These are phyloP conservation scores for Nemotelus nigrinus DNA, from an alignment of 2,888 invertebrate species.

Conservation along the genomic window DNA sequence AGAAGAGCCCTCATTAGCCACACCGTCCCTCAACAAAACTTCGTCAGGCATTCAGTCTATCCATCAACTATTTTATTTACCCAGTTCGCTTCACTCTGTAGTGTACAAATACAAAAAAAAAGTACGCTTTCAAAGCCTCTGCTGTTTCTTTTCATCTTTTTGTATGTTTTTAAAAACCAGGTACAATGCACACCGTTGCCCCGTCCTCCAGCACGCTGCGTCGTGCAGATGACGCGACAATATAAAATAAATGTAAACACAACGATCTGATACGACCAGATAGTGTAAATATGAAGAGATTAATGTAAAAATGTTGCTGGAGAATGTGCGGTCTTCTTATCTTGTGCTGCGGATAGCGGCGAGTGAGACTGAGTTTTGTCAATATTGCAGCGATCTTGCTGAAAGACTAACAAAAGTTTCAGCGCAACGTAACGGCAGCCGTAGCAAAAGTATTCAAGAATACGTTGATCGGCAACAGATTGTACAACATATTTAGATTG, in stretches of 20 bases:
- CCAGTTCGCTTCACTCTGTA: no score
- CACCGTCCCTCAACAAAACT: no score
- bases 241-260: slow-evolving; percentile 19
- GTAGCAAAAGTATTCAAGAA: neutral
- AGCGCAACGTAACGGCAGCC: neutral
- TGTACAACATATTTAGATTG: neutral
- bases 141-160: no score
- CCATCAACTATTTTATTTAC: no score
- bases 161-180: no score
- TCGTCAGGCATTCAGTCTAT: no score
- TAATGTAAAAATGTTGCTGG: slow-evolving; percentile 28
- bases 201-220: no score
- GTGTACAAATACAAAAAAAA: no score
- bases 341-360: neutral
- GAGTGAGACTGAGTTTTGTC: slow-evolving; percentile 2
- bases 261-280: slow-evolving; percentile 16
- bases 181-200: no score
- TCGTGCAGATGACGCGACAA: neutral
- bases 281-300: slow-evolving; percentile 35
- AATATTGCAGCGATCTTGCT: neutral
- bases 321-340: slow-evolving; percentile 20
- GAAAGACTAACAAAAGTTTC: no score
- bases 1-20: no score
- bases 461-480: neutral
- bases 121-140: no score